phyloP scores from a whole-genome alignment of 2,797 vertebrate species.

The Scomberomorus guttatus region DNA sequence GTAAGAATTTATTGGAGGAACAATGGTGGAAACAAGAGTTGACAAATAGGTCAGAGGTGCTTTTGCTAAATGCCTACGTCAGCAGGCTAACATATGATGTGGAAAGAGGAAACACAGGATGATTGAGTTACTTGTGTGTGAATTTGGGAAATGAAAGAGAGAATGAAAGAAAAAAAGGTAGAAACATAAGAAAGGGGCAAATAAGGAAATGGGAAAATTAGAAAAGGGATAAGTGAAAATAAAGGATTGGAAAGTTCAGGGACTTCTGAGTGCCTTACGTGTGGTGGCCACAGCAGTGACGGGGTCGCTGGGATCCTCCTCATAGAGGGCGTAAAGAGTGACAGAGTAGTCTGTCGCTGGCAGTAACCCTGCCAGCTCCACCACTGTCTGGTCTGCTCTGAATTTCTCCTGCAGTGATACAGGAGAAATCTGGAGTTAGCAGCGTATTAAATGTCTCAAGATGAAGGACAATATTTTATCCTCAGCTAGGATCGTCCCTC shows the following conservation, averaged over 20 bases:
- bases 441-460: not conserved
- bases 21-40: not conserved
- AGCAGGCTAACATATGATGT: too few relatives aligned
- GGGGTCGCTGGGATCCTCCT: slow-evolving; percentile 92
- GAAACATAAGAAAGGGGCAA: not conserved
- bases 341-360: slow-evolving; percentile 91
- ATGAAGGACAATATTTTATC: not conserved
- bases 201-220: not conserved
- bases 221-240: not conserved
- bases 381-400: slow-evolving; percentile 81
- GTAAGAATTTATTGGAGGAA: not conserved
- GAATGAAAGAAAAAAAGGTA: not conserved
- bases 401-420: slow-evolving; percentile 87
- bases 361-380: slow-evolving; percentile 86
- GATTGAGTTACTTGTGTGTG: too few relatives aligned
- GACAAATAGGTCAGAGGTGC: not conserved
- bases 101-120: too few relatives aligned
- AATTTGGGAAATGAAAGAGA: too few relatives aligned
- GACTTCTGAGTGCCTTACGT: slow-evolving; percentile 77
- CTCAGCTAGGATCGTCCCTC: not conserved
- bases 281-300: slow-evolving; percentile 89
- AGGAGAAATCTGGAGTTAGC: not conserved
- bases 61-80: too few relatives aligned
- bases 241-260: not conserved
- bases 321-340: slow-evolving; percentile 90